Evolutionary conservation across 2,888 invertebrate genomes (phyloP).

Genomic region (Drosophila leonis): DNA sequence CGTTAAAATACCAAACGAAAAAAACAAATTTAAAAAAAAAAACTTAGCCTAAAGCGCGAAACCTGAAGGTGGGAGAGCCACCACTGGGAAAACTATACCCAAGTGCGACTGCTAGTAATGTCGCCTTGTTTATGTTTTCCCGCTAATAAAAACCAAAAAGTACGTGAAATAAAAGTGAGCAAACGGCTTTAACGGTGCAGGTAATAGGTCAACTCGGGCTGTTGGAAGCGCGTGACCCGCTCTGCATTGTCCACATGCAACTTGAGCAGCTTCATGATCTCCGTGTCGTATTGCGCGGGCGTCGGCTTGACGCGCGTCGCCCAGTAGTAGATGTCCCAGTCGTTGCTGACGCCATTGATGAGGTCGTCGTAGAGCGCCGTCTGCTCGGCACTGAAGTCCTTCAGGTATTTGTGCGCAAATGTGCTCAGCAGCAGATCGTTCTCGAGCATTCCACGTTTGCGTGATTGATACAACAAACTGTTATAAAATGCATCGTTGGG

Average conservation of each 20-base stretch:
- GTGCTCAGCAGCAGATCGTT: constrained; percentile 96
- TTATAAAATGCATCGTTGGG: too few relatives aligned
- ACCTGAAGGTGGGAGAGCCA: constrained; percentile 4
- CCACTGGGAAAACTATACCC: constrained; percentile 36
- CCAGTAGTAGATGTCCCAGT: constrained; percentile 99
- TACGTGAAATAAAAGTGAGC: not conserved
- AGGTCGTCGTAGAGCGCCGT: constrained; percentile 93
- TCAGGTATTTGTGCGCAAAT: constrained; percentile 93
- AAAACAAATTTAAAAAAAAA: not conserved
- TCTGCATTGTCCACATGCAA: constrained; percentile 92
- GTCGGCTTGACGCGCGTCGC: constrained; percentile 93
- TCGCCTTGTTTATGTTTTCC: constrained; percentile 40
- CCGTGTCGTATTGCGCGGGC: constrained; percentile 93
- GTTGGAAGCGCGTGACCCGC: constrained; percentile 35
- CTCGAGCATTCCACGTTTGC: constrained; percentile 98
- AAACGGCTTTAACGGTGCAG: not conserved
- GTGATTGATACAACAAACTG: constrained; percentile 96
- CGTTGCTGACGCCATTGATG: constrained; percentile 96
- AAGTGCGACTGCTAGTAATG: constrained; percentile 22
- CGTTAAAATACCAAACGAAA: not conserved
- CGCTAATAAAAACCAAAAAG: not conserved
- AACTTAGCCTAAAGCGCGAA: not conserved
- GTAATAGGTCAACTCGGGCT: constrained; percentile 40
- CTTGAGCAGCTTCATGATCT: constrained; percentile 94
- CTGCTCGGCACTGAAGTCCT: constrained; percentile 89